Percentiles rank a stretch among this genome's conserved stretches.
Evolutionary conservation across 2,888 invertebrate species (phyloP).

Genomic region (Linyphia triangularis): DNA sequence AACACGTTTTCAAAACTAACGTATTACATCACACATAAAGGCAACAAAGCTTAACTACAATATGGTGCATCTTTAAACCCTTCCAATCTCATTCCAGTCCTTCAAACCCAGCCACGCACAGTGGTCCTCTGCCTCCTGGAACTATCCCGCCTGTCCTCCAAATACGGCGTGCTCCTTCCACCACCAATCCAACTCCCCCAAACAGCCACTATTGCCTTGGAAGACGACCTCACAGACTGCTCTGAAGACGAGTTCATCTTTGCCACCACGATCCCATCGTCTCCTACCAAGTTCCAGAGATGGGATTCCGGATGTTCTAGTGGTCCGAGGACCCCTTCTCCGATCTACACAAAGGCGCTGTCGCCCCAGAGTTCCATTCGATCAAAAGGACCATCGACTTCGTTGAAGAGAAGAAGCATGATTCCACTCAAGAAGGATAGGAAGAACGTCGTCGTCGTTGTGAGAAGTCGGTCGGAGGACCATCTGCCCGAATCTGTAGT

Average conservation of each 20-base stretch:
- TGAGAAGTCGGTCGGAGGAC: conserved; percentile 22
- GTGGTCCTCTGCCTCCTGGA: conserved; percentile 91
- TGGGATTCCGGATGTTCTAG: conserved; percentile 69
- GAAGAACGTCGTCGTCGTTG: conserved; percentile 42
- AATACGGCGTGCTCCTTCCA: conserved; percentile 85
- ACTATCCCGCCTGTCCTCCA: conserved; percentile 87
- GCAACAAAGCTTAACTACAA: too few species aligned
- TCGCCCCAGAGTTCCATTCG: neutral
- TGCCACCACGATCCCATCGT: conserved; percentile 4
- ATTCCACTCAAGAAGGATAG: conserved; percentile 36
- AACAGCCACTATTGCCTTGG: conserved; percentile 80
- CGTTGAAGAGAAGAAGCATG: conserved; percentile 19
- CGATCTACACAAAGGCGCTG: neutral
- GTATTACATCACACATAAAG: too few species aligned
- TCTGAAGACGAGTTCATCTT: conserved; percentile 47
- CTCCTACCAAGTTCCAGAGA: conserved; percentile 35
- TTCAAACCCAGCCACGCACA: conserved; percentile 90
- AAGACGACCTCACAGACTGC: conserved; percentile 29
- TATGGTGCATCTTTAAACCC: too few species aligned
- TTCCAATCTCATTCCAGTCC: conserved; percentile 84
- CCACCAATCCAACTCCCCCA: conserved; percentile 80
- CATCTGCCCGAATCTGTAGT: too few species aligned
- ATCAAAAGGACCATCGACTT: conserved; percentile 41
- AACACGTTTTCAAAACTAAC: too few species aligned
- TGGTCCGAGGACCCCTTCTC: conserved; percentile 52